Evolutionary conservation across 2,888 invertebrate species (phyloP), one percentile per base, ranked within the genome.

Genomic region (Erebia epiphron): DNA sequence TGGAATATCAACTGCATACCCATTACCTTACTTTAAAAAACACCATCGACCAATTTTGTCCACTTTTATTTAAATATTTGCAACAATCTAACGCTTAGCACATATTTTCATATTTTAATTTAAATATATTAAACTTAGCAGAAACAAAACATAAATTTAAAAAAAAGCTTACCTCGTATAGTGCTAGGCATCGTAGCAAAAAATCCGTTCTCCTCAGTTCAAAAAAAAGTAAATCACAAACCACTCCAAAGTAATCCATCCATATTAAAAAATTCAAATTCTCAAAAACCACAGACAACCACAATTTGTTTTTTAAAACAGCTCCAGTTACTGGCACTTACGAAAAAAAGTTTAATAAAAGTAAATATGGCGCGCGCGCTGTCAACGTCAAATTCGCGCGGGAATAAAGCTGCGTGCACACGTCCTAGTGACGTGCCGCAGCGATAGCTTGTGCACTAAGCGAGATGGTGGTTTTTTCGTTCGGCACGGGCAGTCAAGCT

Each of bases 111-210:
- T 35, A 13, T 46, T n/a, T n/a, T n/a, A n/a, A n/a, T n/a, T n/a
- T n/a, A n/a, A n/a, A n/a, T n/a, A n/a, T n/a, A n/a, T n/a, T n/a
- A n/a, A n/a, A n/a, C n/a, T n/a, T n/a, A n/a, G n/a, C n/a, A n/a
- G 14, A 18, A 54, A 54, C 10, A 9, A 54, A 54, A 16, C 16
- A 11, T 4, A 54, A 3, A 2, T 18, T 57, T n/a, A n/a, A 14
- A 21, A 46, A 61, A 21, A 21, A 62, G 85, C 90, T 87, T 77
- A 93, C 94, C 93, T 93, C 93, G 79, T 80, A 93, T 93, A 76
- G 94, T 93, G 79, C 94, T 94, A 74, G 94, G 94, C 94, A 93
- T 94, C 86, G 89, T 93, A 35, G 88, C 68, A 77, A 70, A 74
- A 78, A 83, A 82, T 87, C 88, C 89, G 87, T 86, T 78, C 73